Percentiles rank a stretch among this genome's conserved stretches.
Evolutionary conservation across 2,888 invertebrate genomes (phyloP).

Genomic region (Scaptomyza tumidula): DNA sequence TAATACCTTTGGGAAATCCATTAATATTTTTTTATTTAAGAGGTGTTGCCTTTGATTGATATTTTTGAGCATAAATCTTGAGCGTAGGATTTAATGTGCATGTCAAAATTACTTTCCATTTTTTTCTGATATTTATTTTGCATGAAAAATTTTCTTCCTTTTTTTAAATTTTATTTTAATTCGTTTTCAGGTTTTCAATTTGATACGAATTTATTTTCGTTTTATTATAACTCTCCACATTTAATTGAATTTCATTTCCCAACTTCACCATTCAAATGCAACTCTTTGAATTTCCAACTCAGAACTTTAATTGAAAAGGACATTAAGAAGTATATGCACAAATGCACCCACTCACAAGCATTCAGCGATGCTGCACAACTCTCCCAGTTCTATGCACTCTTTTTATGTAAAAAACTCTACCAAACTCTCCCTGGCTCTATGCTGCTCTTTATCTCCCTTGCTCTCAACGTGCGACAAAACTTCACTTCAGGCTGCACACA

Average conservation of each 20-base stretch:
- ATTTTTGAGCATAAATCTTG: constrained; percentile 6
- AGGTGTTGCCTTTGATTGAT: not conserved
- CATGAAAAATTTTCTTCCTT: not conserved
- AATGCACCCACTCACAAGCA: constrained; percentile 23
- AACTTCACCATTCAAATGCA: constrained; percentile 3
- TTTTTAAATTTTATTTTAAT: not conserved
- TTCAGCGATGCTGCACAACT: constrained; percentile 74
- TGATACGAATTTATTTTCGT: not conserved
- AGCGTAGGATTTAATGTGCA: not conserved
- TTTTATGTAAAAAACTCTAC: constrained; percentile 42
- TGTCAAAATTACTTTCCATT: not conserved
- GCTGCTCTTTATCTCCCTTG: constrained; percentile 23
- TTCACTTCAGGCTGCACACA: constrained; percentile 45
- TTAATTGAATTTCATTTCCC: not conserved
- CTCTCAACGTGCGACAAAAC: constrained; percentile 44
- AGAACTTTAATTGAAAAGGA: constrained; percentile 46
- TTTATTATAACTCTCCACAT: not conserved
- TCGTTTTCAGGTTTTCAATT: no score
- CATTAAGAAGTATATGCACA: constrained; percentile 19
- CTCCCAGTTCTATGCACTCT: constrained; percentile 41
- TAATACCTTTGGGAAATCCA: not conserved
- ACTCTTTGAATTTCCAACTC: constrained; percentile 9
- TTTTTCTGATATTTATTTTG: not conserved
- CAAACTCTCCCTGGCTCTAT: constrained; percentile 29
- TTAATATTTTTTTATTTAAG: not conserved